Evolutionary conservation across 2,797 vertebrate genomes (phyloP).

Genomic region (Melopsittacus undulatus): DNA sequence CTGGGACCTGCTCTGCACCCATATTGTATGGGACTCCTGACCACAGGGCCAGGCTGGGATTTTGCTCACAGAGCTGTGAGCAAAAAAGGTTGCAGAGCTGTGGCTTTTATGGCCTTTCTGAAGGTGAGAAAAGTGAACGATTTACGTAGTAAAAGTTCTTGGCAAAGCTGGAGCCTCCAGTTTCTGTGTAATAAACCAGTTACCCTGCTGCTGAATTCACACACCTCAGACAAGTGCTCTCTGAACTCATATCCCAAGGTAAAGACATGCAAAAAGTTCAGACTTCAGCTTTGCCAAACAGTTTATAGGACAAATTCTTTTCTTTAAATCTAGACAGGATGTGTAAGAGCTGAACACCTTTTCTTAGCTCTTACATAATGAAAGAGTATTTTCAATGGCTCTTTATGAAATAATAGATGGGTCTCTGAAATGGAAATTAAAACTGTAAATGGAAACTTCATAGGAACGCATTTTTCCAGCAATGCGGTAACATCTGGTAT

Average conservation of each 20-base stretch:
- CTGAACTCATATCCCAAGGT: background rate
- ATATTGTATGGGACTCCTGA: fast-evolving
- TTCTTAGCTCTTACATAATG: background rate
- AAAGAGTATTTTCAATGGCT: background rate
- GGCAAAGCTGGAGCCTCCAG: background rate
- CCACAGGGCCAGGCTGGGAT: background rate
- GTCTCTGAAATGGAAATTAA: background rate
- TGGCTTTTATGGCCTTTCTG: background rate
- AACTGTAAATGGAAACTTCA: background rate
- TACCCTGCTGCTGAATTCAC: background rate
- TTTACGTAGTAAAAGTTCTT: constrained; percentile 40
- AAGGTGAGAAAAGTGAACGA: constrained; percentile 8
- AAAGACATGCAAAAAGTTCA: background rate
- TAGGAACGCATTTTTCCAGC: background rate
- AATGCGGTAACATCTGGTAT: background rate
- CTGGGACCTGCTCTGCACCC: background rate
- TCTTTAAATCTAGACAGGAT: background rate
- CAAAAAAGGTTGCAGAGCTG: background rate
- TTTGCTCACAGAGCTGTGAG: background rate
- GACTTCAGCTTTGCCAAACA: background rate
- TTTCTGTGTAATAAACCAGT: background rate
- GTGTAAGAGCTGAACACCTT: background rate
- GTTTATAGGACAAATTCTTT: background rate
- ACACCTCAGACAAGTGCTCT: background rate
- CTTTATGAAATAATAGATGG: background rate